Evolutionary conservation across 2,797 vertebrate species (phyloP).

Genomic region (Neomorphus geoffroyi): DNA sequence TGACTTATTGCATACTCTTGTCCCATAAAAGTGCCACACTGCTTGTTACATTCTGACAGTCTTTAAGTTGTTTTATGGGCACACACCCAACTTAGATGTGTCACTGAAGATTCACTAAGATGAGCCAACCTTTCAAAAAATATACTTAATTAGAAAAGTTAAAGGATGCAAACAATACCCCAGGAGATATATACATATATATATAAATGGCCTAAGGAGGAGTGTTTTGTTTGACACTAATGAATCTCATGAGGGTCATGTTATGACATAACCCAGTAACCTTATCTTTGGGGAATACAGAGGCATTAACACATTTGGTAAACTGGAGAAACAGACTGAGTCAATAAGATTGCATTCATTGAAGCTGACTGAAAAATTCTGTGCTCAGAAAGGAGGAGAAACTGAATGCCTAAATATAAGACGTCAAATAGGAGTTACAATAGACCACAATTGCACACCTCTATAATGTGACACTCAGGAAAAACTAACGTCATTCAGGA

Average conservation of each 20-base stretch:
- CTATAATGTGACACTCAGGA: not conserved
- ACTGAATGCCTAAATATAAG: not conserved
- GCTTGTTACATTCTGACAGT: not conserved
- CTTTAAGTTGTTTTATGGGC: not conserved
- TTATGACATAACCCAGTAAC: not conserved
- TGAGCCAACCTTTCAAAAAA: not conserved
- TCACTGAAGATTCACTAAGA: not conserved
- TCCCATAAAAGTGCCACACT: not conserved
- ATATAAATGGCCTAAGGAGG: not conserved
- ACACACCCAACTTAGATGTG: not conserved
- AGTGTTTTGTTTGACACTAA: not conserved
- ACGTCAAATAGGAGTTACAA: not conserved
- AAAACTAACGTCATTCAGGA: not conserved
- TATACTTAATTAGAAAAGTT: not conserved
- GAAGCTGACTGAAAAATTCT: not conserved
- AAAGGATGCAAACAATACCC: not conserved
- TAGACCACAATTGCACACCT: not conserved
- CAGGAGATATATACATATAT: not conserved
- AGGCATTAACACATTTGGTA: not conserved
- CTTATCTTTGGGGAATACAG: not conserved
- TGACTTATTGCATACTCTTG: constrained; percentile 11
- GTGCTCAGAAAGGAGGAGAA: not conserved
- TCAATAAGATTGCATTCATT: not conserved
- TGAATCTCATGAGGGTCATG: not conserved
- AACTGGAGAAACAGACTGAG: not conserved